Evolutionary conservation across 2,797 vertebrate genomes (phyloP).

Genomic region (Danio tinwini): DNA sequence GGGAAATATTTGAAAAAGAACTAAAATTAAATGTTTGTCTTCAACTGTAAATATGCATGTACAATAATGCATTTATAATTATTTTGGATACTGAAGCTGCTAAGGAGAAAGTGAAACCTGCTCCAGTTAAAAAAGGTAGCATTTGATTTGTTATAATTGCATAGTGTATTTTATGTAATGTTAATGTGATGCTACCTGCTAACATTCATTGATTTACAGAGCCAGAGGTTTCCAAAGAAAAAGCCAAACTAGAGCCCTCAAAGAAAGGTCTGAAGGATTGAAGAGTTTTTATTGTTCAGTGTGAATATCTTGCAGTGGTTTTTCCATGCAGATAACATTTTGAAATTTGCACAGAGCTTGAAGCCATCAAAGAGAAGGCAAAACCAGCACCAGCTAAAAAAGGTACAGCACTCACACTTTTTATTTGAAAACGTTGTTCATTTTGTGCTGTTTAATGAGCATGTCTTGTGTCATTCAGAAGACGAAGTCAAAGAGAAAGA

Average conservation of each 20-base stretch:
- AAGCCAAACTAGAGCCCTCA: neutral
- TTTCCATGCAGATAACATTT: neutral
- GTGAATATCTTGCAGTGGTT: neutral
- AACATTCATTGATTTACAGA: neutral
- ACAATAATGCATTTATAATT: neutral
- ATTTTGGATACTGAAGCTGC: slow-evolving; percentile 16
- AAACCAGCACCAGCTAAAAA: slow-evolving; percentile 15
- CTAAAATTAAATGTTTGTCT: no score
- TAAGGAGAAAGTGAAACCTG: slow-evolving; percentile 20
- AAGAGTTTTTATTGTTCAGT: neutral
- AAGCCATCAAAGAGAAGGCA: slow-evolving; percentile 25
- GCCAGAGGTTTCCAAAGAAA: slow-evolving; percentile 18
- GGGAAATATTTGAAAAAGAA: no score
- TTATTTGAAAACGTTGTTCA: neutral
- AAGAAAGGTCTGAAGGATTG: neutral
- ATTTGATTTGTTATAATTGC: neutral
- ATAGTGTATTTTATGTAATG: neutral
- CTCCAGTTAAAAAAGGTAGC: slow-evolving; percentile 10
- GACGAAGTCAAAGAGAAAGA: neutral
- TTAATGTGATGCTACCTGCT: neutral
- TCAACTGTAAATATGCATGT: no score
- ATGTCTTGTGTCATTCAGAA: neutral
- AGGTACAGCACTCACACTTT: neutral
- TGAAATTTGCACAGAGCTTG: slow-evolving; percentile 3
- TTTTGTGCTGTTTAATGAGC: no score